These are phyloP conservation scores for Camptogramma bilineatum DNA, from an alignment of 2,888 invertebrate species.

Conservation along the genomic window DNA sequence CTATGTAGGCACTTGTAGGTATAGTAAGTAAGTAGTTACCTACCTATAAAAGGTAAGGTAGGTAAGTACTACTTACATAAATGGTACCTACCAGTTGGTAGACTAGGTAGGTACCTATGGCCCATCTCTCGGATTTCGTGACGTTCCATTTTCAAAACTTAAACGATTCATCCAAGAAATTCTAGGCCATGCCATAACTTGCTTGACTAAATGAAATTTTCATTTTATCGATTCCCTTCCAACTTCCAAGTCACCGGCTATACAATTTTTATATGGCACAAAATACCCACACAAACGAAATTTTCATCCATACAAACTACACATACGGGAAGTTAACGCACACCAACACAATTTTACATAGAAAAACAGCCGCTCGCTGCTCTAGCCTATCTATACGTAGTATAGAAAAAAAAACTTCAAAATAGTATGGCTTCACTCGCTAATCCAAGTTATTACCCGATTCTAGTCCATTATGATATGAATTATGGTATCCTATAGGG, in stretches of 20 bases:
- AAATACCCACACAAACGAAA: constrained; percentile 65
- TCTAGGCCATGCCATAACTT: constrained; percentile 29
- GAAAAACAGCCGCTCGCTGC: constrained; percentile 78
- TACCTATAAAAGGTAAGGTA: no score
- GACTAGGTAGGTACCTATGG: not conserved
- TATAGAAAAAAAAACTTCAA: constrained; percentile 81
- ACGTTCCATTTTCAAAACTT: constrained; percentile 13
- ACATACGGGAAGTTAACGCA: constrained; percentile 76
- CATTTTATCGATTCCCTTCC: constrained; percentile 77
- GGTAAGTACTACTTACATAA: no score
- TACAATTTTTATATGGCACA: constrained; percentile 73
- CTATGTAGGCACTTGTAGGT: no score
- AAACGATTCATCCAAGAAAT: constrained; percentile 21
- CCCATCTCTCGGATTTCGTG: not conserved
- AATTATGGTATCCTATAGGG: constrained; percentile 70
- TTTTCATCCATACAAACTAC: constrained; percentile 69
- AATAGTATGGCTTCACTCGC: constrained; percentile 80
- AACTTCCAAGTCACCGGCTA: constrained; percentile 60
- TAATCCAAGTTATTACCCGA: constrained; percentile 63
- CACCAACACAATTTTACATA: constrained; percentile 73
- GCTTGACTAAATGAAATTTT: constrained; percentile 59
- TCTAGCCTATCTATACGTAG: constrained; percentile 68
- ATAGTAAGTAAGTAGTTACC: no score
- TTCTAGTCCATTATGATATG: constrained; percentile 58
- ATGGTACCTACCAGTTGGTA: no score